phyloP scores from a whole-genome alignment of 1,140 invertebrate genomes.

The Medauroidea extradentata region DNA sequence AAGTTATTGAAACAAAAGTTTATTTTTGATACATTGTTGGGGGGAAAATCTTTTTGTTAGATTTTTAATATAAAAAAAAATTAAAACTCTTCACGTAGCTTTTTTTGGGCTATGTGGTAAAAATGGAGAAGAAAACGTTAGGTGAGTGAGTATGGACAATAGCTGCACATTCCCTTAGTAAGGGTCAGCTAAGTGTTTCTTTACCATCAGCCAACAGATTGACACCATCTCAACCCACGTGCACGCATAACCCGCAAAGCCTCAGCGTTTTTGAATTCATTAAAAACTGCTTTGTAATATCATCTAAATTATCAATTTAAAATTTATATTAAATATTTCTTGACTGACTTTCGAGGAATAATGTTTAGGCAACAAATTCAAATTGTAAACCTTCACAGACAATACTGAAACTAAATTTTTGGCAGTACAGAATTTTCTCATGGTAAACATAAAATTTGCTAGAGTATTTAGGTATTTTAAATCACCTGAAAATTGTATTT shows the following conservation, averaged over 20 bases:
- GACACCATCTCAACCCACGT: constrained; percentile 11
- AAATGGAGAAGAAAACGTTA: constrained; percentile 20
- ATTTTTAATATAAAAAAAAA: constrained; percentile 30
- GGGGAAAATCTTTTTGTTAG: constrained; percentile 43
- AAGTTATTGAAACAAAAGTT: constrained; percentile 42
- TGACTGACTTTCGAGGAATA: no score
- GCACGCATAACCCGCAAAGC: constrained; percentile 14
- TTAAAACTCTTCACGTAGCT: constrained; percentile 20
- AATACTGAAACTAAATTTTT: no score
- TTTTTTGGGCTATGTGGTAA: constrained; percentile 18
- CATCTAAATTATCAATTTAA: no score
- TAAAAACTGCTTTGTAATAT: background rate
- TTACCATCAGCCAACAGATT: no score
- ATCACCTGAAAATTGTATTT: no score
- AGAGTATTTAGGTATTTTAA: no score
- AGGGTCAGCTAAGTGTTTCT: no score
- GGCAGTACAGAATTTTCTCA: no score
- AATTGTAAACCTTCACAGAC: no score
- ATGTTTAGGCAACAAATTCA: no score
- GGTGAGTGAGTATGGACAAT: constrained; percentile 14
- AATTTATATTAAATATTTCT: no score
- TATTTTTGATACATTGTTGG: constrained; percentile 53
- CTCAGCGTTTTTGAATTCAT: constrained; percentile 18
- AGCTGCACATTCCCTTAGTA: constrained; percentile 8
- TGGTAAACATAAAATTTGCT: no score